phyloP scores from a whole-genome alignment of 2,113 vertebrate genomes.

The Merops nubicus region DNA sequence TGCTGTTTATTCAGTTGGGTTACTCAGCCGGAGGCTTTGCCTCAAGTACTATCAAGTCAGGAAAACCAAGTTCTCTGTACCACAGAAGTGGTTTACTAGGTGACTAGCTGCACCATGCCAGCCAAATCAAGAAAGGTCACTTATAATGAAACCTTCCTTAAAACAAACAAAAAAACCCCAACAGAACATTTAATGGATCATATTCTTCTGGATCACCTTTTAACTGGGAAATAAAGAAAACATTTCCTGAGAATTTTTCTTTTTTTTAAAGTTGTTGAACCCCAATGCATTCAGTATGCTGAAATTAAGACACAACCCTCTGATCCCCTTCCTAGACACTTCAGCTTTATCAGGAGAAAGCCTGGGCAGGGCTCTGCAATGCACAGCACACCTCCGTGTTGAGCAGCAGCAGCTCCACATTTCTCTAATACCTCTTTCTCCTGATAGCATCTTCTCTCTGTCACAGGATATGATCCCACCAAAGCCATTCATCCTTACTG shows the following conservation, averaged over 20 bases:
- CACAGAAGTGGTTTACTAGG: conserved; percentile 12
- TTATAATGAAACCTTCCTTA: neutral
- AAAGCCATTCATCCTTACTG: neutral
- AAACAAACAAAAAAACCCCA: neutral
- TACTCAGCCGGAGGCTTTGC: neutral
- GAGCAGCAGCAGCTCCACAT: neutral
- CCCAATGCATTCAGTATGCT: neutral
- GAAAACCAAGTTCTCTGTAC: neutral
- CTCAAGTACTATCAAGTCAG: neutral
- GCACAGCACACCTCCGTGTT: neutral
- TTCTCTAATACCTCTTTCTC: neutral
- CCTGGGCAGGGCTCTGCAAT: neutral
- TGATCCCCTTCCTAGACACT: neutral
- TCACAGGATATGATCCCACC: neutral
- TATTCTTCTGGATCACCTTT: too few relatives aligned
- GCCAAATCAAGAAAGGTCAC: neutral
- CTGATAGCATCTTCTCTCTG: accelerated
- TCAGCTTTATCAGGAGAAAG: neutral
- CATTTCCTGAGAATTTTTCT: neutral
- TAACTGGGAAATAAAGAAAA: neutral
- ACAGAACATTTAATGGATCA: too few relatives aligned
- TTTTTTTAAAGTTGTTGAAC: neutral
- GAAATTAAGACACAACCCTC: neutral
- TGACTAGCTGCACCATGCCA: neutral
- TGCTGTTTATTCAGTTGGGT: neutral